Evolutionary conservation across 2,888 invertebrate genomes (phyloP), one percentile per base, ranked within the genome.

Genomic region (Polyommatus icarus): DNA sequence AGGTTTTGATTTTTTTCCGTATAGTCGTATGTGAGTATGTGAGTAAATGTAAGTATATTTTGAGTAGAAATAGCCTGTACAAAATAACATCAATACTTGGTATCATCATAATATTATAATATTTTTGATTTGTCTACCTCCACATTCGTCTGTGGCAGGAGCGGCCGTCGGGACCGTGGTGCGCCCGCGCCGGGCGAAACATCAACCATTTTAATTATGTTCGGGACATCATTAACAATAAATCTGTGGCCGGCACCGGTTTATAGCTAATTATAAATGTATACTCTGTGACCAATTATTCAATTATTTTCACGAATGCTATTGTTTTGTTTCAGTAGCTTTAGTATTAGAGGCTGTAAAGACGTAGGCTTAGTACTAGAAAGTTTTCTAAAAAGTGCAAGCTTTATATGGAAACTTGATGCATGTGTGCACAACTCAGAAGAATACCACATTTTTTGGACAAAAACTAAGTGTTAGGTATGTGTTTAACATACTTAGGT

Each of bases 161-260:
- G 80, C 86, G 86, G 88, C 88, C 77, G 88, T 80, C 84, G 90
- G 10, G 87, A 88, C 87, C 88, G 83, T 85, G 88, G 90, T 54
- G 54, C 54, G 54, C 54, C 54, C 54, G 54, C 87, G 85, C 87
- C 84, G 91, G 88, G 91, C 91, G 85, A 89, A 91, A 89, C 92
- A 93, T 93, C 93, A 92, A 93, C 93, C 92, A 92, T 93, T 93
- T 93, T 93, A 93, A 93, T 93, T 93, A 93, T 90, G 90, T 92
- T 89, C 92, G 85, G 91, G 93, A 93, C 93, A 93, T 93, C 92
- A 93, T 93, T 92, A 92, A 92, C 92, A 91, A 93, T 93, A 93
- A 93, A 93, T 93, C 93, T 92, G 92, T 90, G 90, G 89, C 90
- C 89, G 80, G 88, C 89, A 86, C 86, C 85, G 89, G 91, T 91